Percentiles rank a stretch among this genome's conserved stretches.
These are phyloP conservation scores for Macropis europaea DNA, from an alignment of 2,888 invertebrate species.

Conservation along the genomic window DNA sequence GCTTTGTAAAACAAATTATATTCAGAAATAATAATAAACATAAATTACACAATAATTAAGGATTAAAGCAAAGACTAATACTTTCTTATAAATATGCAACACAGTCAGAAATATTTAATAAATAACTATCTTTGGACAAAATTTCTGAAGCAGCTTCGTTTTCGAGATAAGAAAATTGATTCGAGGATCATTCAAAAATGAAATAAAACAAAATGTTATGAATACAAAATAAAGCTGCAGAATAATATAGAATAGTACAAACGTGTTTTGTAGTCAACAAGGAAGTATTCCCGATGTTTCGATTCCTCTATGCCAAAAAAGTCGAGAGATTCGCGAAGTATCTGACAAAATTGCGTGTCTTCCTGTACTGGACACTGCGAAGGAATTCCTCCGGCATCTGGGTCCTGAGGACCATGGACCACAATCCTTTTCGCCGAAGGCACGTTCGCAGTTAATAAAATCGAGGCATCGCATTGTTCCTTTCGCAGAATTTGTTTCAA, in stretches of 20 bases:
- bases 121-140: too few species aligned
- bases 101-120: too few species aligned
- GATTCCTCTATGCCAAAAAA: constrained; percentile 98
- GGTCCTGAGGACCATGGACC: constrained; percentile 95
- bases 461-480: constrained; percentile 99
- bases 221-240: background rate
- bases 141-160: too few species aligned
- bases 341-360: constrained; percentile 97
- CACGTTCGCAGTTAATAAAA: constrained; percentile 98
- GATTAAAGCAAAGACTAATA: too few species aligned
- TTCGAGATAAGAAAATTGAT: too few species aligned
- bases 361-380: constrained; percentile 99
- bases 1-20: too few species aligned
- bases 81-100: too few species aligned
- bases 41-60: too few species aligned
- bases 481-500: constrained; percentile 98
- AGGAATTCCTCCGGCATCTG: constrained; percentile 96
- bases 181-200: too few species aligned
- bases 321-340: constrained; percentile 96
- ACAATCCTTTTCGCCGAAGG: constrained; percentile 99
- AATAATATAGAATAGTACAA: constrained; percentile 17
- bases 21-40: background rate
- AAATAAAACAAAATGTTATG: background rate
- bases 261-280: constrained; percentile 99
- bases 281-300: constrained; percentile 93